Conservation (phyloP, 35 echinoderm and acorn worm species). For the Heliocidaris erythrogramma region DNA sequence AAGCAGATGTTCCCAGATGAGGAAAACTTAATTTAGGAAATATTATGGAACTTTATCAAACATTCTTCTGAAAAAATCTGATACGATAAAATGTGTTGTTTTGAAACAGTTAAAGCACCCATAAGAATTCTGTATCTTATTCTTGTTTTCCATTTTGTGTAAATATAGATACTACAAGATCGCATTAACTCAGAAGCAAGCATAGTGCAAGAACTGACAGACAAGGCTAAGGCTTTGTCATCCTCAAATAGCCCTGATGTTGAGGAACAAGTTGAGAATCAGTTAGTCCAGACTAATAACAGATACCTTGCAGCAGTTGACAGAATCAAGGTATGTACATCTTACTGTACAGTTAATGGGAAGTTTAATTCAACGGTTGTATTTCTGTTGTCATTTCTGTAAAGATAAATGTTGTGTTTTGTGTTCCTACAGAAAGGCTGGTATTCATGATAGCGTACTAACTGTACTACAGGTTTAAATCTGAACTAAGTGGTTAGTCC, state of each 20-base stretch:
- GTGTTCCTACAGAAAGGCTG: too few relatives aligned
- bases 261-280: conserved; percentile 38
- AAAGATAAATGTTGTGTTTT: too few relatives aligned
- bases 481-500: too few relatives aligned
- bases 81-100: not conserved
- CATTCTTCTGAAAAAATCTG: not conserved
- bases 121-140: not conserved
- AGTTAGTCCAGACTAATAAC: conserved; percentile 5
- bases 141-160: not conserved
- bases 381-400: too few relatives aligned
- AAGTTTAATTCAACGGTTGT: too few relatives aligned
- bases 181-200: not conserved
- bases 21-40: too few relatives aligned
- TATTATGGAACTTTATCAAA: too few relatives aligned
- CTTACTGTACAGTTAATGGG: too few relatives aligned
- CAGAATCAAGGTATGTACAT: conserved; percentile 44
- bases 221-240: not conserved
- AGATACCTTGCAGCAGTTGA: conserved; percentile 14
- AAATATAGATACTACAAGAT: conserved; percentile 20
- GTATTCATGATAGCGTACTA: too few relatives aligned
- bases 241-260: conserved; percentile 48
- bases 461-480: too few relatives aligned
- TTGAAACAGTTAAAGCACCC: not conserved
- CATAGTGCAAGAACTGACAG: conserved; percentile 13
- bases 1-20: too few relatives aligned